phyloP scores from a whole-genome alignment of 1,140 invertebrate species.

The Papilio glaucus region DNA sequence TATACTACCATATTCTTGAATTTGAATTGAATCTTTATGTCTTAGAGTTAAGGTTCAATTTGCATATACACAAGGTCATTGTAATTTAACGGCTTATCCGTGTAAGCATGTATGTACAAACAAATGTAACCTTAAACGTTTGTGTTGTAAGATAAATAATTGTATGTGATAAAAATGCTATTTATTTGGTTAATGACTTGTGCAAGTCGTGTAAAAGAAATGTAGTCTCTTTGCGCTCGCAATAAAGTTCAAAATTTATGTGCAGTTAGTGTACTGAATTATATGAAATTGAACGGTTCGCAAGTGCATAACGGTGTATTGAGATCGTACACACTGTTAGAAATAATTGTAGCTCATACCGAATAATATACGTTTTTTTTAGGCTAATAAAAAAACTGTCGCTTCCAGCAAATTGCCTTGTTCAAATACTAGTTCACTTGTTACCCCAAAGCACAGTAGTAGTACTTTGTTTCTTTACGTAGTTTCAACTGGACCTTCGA shows the following conservation, averaged over 20 bases:
- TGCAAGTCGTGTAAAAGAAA: neutral
- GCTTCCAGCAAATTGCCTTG: too few species aligned
- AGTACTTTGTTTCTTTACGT: too few species aligned
- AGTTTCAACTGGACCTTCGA: too few species aligned
- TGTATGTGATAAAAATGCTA: slow-evolving; percentile 1
- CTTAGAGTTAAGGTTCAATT: neutral
- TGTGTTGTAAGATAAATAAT: slow-evolving; percentile 2
- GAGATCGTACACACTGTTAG: neutral
- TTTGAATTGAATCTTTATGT: neutral
- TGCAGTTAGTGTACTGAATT: neutral
- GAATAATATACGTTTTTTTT: too few species aligned
- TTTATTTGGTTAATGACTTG: slow-evolving; percentile 14
- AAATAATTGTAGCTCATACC: neutral
- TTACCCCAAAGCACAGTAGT: too few species aligned
- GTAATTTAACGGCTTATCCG: slow-evolving; percentile 17
- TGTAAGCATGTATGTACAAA: slow-evolving; percentile 7
- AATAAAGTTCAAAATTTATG: neutral
- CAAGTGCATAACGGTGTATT: neutral
- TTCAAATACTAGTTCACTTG: too few species aligned
- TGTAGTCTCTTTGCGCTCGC: neutral
- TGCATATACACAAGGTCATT: neutral
- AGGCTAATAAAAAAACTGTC: too few species aligned
- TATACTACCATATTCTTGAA: neutral
- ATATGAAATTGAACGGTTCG: neutral
- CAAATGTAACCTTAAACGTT: slow-evolving; percentile 11